Evolutionary conservation across 2,888 invertebrate genomes (phyloP).

Genomic region (Drosophila neonasuta): DNA sequence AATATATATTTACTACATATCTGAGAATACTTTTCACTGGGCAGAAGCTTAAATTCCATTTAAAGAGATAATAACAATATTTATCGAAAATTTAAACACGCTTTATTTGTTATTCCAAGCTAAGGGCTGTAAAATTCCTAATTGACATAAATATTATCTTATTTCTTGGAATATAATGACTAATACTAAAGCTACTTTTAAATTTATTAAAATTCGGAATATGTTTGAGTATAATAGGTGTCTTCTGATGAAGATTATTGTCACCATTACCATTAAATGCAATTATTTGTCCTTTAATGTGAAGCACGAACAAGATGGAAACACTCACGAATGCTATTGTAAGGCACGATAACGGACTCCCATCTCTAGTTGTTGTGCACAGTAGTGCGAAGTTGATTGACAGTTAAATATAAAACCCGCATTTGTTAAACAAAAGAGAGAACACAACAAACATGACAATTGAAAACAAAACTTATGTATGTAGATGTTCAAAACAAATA

Average conservation of each 20-base stretch:
- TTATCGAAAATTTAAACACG: constrained; percentile 1
- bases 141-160: constrained; percentile 1
- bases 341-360: constrained; percentile 39
- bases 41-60: background rate
- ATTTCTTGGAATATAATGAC: background rate
- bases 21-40: constrained; percentile 4
- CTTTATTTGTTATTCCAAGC: background rate
- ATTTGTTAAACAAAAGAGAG: background rate
- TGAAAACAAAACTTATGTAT: background rate
- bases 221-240: background rate
- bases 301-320: constrained; percentile 1
- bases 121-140: constrained; percentile 2
- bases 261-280: constrained; percentile 21
- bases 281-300: constrained; percentile 20
- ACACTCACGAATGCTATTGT: constrained; percentile 3
- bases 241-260: constrained; percentile 35
- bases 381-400: constrained; percentile 17
- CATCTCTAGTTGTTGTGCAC: constrained; percentile 27
- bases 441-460: constrained; percentile 5
- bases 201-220: constrained; percentile 21
- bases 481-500: background rate
- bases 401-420: constrained; percentile 16
- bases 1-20: constrained; percentile 30
- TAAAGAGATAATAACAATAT: background rate
- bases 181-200: background rate